These are phyloP conservation scores for Pseudopipra pipra DNA, from an alignment of 2,113 vertebrate genomes.

Conservation along the genomic window DNA sequence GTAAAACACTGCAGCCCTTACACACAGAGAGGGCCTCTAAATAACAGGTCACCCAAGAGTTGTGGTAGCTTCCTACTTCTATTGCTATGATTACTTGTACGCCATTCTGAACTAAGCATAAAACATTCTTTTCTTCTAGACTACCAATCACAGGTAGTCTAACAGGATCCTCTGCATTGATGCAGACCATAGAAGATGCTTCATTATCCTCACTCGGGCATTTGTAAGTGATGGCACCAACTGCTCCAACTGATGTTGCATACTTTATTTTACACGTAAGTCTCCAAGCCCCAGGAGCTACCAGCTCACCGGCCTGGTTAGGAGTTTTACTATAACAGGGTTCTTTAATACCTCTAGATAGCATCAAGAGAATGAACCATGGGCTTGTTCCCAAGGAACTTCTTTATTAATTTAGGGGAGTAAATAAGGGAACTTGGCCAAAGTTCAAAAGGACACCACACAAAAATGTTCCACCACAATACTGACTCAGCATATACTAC, in stretches of 20 bases:
- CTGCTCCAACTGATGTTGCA: background rate
- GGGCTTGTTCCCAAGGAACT: too few relatives aligned
- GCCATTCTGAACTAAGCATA: slow-evolving; percentile 35
- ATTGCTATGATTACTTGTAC: background rate
- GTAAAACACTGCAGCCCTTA: background rate
- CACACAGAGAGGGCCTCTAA: slow-evolving; percentile 13
- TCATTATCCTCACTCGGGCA: slow-evolving; percentile 27
- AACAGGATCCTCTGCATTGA: background rate
- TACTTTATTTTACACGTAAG: slow-evolving; percentile 36
- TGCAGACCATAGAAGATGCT: slow-evolving; percentile 32
- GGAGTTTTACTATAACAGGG: too few relatives aligned
- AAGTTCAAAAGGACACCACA: too few relatives aligned
- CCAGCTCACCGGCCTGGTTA: too few relatives aligned
- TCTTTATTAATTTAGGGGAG: too few relatives aligned
- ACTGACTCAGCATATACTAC: too few relatives aligned
- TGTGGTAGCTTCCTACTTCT: slow-evolving; percentile 38
- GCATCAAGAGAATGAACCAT: too few relatives aligned
- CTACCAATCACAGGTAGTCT: slow-evolving; percentile 41
- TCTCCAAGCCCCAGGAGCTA: too few relatives aligned
- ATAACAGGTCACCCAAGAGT: slow-evolving; percentile 31
- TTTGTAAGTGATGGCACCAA: slow-evolving; percentile 40
- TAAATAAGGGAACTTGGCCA: too few relatives aligned
- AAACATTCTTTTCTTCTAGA: slow-evolving; percentile 34
- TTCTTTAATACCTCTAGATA: too few relatives aligned
- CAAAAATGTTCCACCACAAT: too few relatives aligned